Evolutionary conservation across 1,140 invertebrate genomes (phyloP).

Genomic region (Tetragonula clypearis): DNA sequence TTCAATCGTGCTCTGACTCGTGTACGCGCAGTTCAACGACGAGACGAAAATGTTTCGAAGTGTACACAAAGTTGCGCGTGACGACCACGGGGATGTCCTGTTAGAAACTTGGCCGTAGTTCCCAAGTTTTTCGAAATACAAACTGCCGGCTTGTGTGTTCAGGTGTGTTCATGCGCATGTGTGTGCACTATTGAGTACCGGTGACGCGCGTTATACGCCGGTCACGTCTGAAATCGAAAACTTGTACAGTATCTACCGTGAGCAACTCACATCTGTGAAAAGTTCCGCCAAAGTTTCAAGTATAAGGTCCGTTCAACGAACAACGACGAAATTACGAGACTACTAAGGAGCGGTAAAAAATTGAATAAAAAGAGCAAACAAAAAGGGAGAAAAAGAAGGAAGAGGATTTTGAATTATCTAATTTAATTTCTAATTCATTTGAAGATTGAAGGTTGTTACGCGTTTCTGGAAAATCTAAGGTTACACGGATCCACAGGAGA

Average conservation of each 20-base stretch:
- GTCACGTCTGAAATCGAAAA: conserved; percentile 48
- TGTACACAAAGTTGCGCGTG: not conserved
- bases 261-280: not conserved
- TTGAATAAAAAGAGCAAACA: not conserved
- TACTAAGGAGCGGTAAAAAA: not conserved
- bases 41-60: conserved; percentile 20
- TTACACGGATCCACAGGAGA: too few species aligned
- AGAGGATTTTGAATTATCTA: not conserved
- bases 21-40: not conserved
- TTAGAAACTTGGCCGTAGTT: conserved; percentile 8
- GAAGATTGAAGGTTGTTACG: too few species aligned
- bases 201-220: conserved; percentile 17
- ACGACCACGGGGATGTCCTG: conserved; percentile 7
- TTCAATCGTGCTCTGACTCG: not conserved
- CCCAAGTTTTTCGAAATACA: conserved; percentile 35
- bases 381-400: not conserved
- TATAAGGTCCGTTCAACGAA: not conserved
- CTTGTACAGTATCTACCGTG: conserved; percentile 4
- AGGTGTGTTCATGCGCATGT: not conserved
- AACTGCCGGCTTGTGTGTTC: not conserved
- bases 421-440: too few species aligned
- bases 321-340: not conserved
- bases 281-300: not conserved
- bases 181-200: not conserved
- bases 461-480: too few species aligned